These are phyloP conservation scores for Drosophila mimica DNA, from an alignment of 2,888 invertebrate genomes.

Conservation along the genomic window DNA sequence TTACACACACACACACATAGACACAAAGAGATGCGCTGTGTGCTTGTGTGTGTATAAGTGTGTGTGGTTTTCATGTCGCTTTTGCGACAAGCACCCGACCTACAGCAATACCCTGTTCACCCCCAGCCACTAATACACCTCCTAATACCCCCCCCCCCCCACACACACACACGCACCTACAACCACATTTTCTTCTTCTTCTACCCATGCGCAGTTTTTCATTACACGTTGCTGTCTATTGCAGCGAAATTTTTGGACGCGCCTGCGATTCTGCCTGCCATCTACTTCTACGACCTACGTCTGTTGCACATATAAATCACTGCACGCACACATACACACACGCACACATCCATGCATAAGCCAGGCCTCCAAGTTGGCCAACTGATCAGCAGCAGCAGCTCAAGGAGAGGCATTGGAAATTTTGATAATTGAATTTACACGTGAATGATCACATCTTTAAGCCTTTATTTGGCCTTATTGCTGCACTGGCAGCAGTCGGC, in stretches of 20 bases:
- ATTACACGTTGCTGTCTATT: constrained; percentile 70
- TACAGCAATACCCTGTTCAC: background rate
- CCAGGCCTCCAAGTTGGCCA: constrained; percentile 19
- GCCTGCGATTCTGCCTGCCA: constrained; percentile 46
- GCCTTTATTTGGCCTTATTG: constrained; percentile 61
- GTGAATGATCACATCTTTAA: constrained; percentile 81
- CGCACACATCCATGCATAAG: constrained; percentile 16
- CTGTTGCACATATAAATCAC: constrained; percentile 55
- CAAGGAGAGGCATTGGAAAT: constrained; percentile 59
- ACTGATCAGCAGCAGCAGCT: constrained; percentile 40
- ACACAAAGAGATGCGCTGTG: constrained; percentile 58
- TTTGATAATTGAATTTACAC: constrained; percentile 84
- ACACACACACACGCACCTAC: constrained; percentile 14
- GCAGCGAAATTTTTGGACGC: constrained; percentile 70
- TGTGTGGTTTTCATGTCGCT: constrained; percentile 40
- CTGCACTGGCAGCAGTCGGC: constrained; percentile 21
- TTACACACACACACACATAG: constrained; percentile 20
- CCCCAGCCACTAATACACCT: background rate
- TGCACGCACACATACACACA: constrained; percentile 15
- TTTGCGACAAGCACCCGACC: constrained; percentile 34
- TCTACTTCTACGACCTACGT: constrained; percentile 43
- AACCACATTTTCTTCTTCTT: constrained; percentile 39
- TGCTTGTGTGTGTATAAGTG: constrained; percentile 4
- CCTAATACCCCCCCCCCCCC: background rate
- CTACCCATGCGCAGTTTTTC: constrained; percentile 68